A percentile compares a stretch with the other conserved stretches of the same genome.
Evolutionary conservation across 2,113 vertebrate species (phyloP).

Genomic region (Lutjanus erythropterus): DNA sequence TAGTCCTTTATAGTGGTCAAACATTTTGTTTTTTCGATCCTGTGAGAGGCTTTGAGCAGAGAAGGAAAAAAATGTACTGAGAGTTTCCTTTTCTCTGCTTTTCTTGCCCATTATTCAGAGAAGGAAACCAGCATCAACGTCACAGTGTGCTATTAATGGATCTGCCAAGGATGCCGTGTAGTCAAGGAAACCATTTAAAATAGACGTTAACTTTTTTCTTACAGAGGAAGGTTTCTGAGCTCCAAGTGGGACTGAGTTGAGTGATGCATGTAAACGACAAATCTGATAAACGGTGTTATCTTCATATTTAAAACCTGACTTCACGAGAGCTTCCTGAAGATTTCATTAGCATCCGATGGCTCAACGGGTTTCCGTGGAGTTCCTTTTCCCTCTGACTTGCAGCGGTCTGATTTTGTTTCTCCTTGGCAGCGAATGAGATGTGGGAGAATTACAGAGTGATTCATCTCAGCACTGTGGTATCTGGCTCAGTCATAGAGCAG

Average conservation of each 20-base stretch:
- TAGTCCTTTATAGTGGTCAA: constrained; percentile 14
- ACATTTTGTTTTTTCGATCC: constrained; percentile 41
- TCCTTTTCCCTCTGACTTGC: constrained; percentile 44
- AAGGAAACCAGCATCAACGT: constrained; percentile 66
- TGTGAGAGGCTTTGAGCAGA: constrained; percentile 19
- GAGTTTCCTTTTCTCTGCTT: constrained; percentile 41
- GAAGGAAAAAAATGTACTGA: constrained; percentile 7
- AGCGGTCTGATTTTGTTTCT: constrained; percentile 47
- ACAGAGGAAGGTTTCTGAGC: constrained; percentile 39
- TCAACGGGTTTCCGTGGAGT: constrained; percentile 21
- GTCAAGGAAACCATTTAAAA: constrained; percentile 80
- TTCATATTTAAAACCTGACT: constrained; percentile 10
- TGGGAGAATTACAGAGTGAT: constrained; percentile 70
- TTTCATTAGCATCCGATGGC: constrained; percentile 29
- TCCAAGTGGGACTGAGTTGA: constrained; percentile 11
- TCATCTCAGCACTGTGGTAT: constrained; percentile 73
- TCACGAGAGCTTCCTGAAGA: not conserved
- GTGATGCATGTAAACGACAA: constrained; percentile 19
- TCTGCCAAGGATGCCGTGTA: constrained; percentile 74
- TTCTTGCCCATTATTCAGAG: constrained; percentile 50
- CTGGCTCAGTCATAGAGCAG: constrained; percentile 58
- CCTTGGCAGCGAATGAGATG: constrained; percentile 58
- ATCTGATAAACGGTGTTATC: not conserved
- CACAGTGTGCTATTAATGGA: constrained; percentile 78
- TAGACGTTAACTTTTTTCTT: constrained; percentile 47